Evolutionary conservation across 2,113 vertebrate species (phyloP).

Genomic region (Alces alces): DNA sequence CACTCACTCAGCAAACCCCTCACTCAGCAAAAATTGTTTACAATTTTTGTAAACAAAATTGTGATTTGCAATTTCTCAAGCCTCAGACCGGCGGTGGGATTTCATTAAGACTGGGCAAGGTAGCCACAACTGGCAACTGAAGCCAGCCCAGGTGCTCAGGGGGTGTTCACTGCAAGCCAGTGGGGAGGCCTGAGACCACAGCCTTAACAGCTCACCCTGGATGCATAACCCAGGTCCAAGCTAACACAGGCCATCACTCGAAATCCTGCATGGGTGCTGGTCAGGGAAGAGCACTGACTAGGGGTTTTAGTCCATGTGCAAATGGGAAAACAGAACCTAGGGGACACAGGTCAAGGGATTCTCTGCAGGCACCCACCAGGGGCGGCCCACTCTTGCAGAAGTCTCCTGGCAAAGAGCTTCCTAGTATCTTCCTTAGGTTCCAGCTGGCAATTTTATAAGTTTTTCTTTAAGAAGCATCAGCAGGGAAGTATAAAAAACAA

Average conservation of each 20-base stretch:
- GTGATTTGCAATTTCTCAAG: neutral
- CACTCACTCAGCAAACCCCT: neutral
- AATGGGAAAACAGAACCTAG: neutral
- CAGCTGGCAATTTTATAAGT: constrained; percentile 22
- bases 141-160: neutral
- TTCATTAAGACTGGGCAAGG: neutral
- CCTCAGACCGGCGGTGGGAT: neutral
- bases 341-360: neutral
- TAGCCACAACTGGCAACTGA: neutral
- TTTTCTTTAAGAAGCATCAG: neutral
- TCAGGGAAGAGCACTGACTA: neutral
- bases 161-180: neutral
- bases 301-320: neutral
- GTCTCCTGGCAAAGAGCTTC: neutral
- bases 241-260: neutral
- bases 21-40: no score
- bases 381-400: neutral
- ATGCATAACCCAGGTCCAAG: neutral
- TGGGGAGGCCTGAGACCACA: neutral
- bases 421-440: constrained; percentile 14
- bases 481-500: constrained; percentile 24
- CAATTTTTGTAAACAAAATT: neutral
- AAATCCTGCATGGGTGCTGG: neutral
- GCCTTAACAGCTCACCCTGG: neutral
- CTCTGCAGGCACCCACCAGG: neutral